Evolutionary conservation across 35 echinoderm and acorn worm species (phyloP), one percentile per base, ranked within the genome.

Genomic region (Antedon bifida): DNA sequence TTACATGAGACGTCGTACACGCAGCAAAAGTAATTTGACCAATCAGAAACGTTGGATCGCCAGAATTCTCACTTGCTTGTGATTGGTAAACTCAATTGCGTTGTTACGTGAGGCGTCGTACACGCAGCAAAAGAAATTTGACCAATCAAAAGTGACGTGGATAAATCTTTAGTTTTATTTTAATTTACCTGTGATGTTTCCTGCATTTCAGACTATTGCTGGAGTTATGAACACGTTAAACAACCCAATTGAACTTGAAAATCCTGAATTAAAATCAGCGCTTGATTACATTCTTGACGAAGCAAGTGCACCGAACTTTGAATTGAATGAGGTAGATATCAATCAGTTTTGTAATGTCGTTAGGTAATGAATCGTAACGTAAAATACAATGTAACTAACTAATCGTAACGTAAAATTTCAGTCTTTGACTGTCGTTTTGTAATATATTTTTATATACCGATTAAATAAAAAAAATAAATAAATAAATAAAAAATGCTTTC

Each of bases 211-310:
- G 90, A 88, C 90, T 30, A 84, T 92, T 56, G 85, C 78, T 75
- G 44, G 82, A 30, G 77, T 35, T 23, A 85, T 92, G 79, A 56
- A 84, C 9, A 92, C 78, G 8, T 77, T 92, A 42, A 77, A 78
- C 17, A 77, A 86, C 29, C 73, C 83, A 16, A 38, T 85, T 31
- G 76, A 80, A 11, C 55, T 88, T 30, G 46, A 30, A 51, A 75
- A 88, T 32, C 44, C 77, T 14, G 83, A 38, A 73, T 51, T 92
- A 29, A 13, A 85, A 77, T 32, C 77, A 32, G 74, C 21, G 29
- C 35, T 88, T 11, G 90, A 92, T 36, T 88, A 92, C 39, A 88
- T 92, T 23, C 80, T 74, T 84, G 84, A 81, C 7, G 39, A 91
- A 30, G 89, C 76, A 34, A 87, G 80, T 0, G 14, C 28, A 39